Evolutionary conservation across 2,888 invertebrate species (phyloP), one percentile per base, ranked within the genome.

Genomic region (Drosophila antonietae): DNA sequence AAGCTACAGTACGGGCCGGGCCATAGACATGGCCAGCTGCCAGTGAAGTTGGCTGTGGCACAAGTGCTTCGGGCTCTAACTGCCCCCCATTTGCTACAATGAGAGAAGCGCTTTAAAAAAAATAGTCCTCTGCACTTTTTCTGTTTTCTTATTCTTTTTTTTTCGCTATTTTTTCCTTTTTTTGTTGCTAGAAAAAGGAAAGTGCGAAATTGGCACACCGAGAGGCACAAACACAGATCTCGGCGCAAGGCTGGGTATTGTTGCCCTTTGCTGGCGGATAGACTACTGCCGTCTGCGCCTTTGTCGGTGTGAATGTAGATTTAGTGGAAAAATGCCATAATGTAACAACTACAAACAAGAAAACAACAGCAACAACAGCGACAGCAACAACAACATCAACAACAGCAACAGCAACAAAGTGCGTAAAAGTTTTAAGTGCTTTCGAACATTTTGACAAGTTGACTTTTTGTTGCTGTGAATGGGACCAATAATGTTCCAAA

Each of bases 391-490:
- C 55, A n/a, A 28, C 64, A 83, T 59, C 70, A 68, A 72, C 52
- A 52, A 1, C 14, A 18, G 6, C 18, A 12, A 3, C 44, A 44
- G 12, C 51, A 33, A 35, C 51, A 35, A 20, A 75, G 66, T 84
- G 84, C 75, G 82, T 78, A 74, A 87, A 84, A 84, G 74, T 84
- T 84, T 87, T 84, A 87, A 84, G 88, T 84, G 85, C 84, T 84
- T 87, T 84, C 69, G 78, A 84, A 80, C 85, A 84, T 84, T 87
- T 84, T 87, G 84, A 87, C 84, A 87, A 84, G 82, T 82, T 85
- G 80, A 75, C 85, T 87, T 76, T 81, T 78, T 81, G 80, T 86
- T 83, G 75, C 65, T 80, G 57, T 72, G 73, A 83, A 83, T 83
- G 68, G 67, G 61, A 73, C 80, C 84, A 87, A 87, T 87, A 87